Evolutionary conservation across 2,797 vertebrate genomes (phyloP), one percentile per base, ranked within the genome.

Genomic region (Melopsittacus undulatus): DNA sequence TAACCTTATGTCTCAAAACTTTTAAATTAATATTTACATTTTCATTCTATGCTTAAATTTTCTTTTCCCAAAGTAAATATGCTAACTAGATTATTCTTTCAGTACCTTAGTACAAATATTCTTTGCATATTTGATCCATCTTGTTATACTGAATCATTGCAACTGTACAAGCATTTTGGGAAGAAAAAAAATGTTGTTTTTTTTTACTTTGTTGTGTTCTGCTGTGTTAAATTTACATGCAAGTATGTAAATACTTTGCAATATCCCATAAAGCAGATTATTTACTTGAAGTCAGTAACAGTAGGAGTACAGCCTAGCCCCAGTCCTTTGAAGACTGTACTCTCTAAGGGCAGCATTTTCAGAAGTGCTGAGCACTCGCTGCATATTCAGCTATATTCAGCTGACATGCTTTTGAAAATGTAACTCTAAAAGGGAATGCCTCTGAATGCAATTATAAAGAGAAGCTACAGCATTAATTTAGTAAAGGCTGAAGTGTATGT

Each of bases 11-110:
- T 79, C 67, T 95, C 68, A 80, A 85, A 95, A 84, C 83, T 79
- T 92, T 74, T 30, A 81, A 81, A 91, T 94, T 94, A 70, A 87
- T 90, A 89, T 94, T 96, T 96, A 77, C 90, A 62, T 93, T 94
- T 93, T 92, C 46, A 64, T 84, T 85, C 78, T 42, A 10, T 81
- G 63, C 59, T 56, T 86, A 38, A 64, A 66, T 76, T 93, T 90
- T 91, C 64, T 91, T 92, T 78, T 73, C 68, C 32, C 45, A 68
- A 49, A 92, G 83, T 36, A 84, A 95, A 86, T 76, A 70, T 4
- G 32, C 61, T 61, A 84, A 90, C 81, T 79, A 84, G 67, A 67
- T 94, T 93, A 79, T 82, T 84, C 80, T 87, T 90, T 72, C 64
- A 67, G 48, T 80, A 83, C 43, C 61, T 86, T 87, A 69, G 23